These are phyloP conservation scores for Adelosebastes latens DNA, from an alignment of 2,797 vertebrate species.

Conservation along the genomic window DNA sequence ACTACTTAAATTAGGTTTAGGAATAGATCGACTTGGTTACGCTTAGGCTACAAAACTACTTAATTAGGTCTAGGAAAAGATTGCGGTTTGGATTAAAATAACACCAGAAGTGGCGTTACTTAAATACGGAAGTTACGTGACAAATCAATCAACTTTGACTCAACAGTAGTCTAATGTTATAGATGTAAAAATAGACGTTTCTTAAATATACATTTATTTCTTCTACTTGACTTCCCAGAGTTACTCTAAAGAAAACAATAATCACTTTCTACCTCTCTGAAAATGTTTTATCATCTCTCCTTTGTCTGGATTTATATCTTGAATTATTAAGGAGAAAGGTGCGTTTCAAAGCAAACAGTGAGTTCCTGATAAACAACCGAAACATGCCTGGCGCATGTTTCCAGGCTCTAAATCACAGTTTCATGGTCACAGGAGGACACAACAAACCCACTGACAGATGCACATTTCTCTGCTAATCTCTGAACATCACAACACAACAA, in stretches of 20 bases:
- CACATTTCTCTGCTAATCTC: constrained; percentile 35
- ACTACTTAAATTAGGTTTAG: no score
- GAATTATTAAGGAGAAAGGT: no score
- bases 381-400: not conserved
- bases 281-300: not conserved
- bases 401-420: not conserved
- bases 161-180: not conserved
- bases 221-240: not conserved
- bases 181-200: not conserved
- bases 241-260: not conserved
- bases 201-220: not conserved
- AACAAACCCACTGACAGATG: constrained; percentile 7
- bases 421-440: not conserved
- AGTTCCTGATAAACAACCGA: not conserved
- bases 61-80: no score
- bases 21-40: no score
- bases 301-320: not conserved
- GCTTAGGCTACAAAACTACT: no score
- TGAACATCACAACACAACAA: constrained; percentile 3
- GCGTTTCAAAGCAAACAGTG: not conserved
- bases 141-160: no score
- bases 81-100: no score
- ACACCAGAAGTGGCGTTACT: no score
- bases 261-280: not conserved
- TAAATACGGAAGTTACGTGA: no score